Percentiles rank a stretch among this genome's conserved stretches.
phyloP scores from a whole-genome alignment of 2,888 invertebrate genomes.

The Ophion slaviceki region DNA sequence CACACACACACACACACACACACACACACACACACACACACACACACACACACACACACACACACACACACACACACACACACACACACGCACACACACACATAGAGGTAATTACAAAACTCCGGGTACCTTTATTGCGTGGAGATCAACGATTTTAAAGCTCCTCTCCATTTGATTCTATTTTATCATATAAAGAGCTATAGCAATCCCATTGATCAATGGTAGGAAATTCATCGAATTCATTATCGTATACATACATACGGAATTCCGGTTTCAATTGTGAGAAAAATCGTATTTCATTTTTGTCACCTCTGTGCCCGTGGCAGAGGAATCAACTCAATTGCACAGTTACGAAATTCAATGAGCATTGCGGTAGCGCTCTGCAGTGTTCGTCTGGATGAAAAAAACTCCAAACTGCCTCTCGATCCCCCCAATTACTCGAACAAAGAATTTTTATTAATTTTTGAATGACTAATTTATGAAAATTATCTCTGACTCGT shows the following conservation, averaged over 20 bases:
- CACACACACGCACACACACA: neutral
- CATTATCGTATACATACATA: too few species aligned
- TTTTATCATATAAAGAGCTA: neutral
- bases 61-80: neutral
- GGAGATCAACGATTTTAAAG: slow-evolving; percentile 1
- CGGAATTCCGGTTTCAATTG: too few species aligned
- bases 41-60: neutral
- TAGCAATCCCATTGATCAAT: neutral
- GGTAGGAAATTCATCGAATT: neutral
- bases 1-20: neutral
- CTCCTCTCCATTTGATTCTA: neutral
- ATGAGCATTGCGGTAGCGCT: too few species aligned
- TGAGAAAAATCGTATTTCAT: neutral
- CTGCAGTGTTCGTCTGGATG: too few species aligned
- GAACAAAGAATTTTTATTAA: too few species aligned
- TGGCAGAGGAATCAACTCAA: too few species aligned
- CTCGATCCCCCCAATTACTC: too few species aligned
- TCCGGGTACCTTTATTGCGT: neutral
- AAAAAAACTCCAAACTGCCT: too few species aligned
- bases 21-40: neutral
- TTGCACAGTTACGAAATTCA: too few species aligned
- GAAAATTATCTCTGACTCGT: too few species aligned
- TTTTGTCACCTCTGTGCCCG: neutral
- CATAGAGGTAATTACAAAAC: neutral
- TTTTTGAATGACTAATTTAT: too few species aligned